Conservation (phyloP, 2,888 invertebrate genomes). For the Caenorhabditis sinica region DNA sequence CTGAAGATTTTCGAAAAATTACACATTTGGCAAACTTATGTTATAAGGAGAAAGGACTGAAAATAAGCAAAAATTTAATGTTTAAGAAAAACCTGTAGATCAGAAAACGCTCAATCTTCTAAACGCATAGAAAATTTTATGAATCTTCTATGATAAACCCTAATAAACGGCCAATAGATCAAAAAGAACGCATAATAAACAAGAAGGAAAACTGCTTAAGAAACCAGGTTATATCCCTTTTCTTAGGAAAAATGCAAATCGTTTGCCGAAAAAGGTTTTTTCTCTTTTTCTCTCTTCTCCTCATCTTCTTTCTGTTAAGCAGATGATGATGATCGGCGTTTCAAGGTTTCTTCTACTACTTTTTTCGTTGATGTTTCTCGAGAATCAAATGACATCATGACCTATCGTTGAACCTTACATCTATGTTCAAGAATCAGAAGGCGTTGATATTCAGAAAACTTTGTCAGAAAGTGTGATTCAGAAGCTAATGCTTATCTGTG, state of each 20-base stretch:
- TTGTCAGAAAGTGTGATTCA: too few relatives aligned
- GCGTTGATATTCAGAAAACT: too few relatives aligned
- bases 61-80: too few relatives aligned
- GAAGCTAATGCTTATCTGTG: too few relatives aligned
- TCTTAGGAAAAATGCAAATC: background rate
- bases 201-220: slow-evolving; percentile 9
- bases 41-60: too few relatives aligned
- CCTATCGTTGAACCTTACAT: too few relatives aligned
- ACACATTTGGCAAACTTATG: too few relatives aligned
- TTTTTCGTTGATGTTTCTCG: background rate
- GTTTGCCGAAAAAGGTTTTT: slow-evolving; percentile 10
- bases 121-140: background rate
- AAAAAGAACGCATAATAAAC: background rate
- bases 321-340: slow-evolving; percentile 42
- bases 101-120: too few relatives aligned
- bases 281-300: slow-evolving; percentile 8
- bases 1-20: too few relatives aligned
- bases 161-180: background rate
- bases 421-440: too few relatives aligned
- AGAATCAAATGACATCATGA: background rate
- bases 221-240: slow-evolving; percentile 20
- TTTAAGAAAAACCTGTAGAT: too few relatives aligned
- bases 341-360: slow-evolving; percentile 16
- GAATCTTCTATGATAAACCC: background rate
- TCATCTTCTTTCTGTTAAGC: slow-evolving; percentile 37